These are phyloP conservation scores for Ammodytes dubius DNA, from an alignment of 2,113 vertebrate species.

Conservation along the genomic window DNA sequence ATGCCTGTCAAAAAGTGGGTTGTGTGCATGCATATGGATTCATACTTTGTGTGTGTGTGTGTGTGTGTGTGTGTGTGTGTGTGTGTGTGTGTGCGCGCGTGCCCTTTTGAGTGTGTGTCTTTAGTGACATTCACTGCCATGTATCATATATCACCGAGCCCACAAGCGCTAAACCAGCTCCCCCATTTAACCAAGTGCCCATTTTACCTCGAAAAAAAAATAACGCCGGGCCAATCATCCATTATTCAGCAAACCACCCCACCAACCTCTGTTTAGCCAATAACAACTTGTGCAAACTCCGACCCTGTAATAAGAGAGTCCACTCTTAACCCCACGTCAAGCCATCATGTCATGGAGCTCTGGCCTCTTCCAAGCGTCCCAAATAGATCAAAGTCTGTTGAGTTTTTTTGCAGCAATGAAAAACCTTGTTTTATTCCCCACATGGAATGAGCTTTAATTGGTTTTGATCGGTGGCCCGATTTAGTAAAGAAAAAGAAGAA, in stretches of 20 bases:
- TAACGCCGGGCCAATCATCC: constrained; percentile 64
- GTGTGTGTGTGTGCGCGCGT: not conserved
- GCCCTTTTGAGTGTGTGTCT: constrained; percentile 11
- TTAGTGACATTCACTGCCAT: constrained; percentile 12
- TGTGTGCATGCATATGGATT: constrained; percentile 38
- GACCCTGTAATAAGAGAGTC: constrained; percentile 75
- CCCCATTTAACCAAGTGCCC: constrained; percentile 61
- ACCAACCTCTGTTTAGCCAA: constrained; percentile 73
- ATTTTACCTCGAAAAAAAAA: constrained; percentile 59
- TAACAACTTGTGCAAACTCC: constrained; percentile 61
- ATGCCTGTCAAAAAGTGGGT: constrained; percentile 35
- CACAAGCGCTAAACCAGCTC: constrained; percentile 51
- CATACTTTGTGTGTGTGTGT: not conserved
- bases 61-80: not conserved
- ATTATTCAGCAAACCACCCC: constrained; percentile 72
- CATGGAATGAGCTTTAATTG: constrained; percentile 43
- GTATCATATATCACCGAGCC: constrained; percentile 58
- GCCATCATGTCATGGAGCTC: constrained; percentile 61
- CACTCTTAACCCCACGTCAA: constrained; percentile 61
- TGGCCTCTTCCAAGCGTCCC: constrained; percentile 47
- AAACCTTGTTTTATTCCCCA: constrained; percentile 46
- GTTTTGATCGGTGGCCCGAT: constrained; percentile 57
- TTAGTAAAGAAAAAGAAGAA: constrained; percentile 25
- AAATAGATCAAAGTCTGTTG: constrained; percentile 69
- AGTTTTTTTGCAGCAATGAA: constrained; percentile 31